Conservation (phyloP, 2,797 vertebrate species). For the Australoheros facetus region DNA sequence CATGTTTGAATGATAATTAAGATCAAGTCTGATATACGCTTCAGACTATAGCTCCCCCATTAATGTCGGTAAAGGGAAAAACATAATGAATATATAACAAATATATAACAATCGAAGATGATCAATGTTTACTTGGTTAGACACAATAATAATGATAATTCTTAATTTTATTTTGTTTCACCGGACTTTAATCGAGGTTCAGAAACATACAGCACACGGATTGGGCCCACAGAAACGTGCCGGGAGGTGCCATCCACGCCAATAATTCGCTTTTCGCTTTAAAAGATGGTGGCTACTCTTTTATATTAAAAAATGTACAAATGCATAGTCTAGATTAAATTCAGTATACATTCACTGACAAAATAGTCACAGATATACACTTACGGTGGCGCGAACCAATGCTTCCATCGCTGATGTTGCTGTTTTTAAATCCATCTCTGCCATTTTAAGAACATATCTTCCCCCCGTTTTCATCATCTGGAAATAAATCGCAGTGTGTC, state of each 20-base stretch:
- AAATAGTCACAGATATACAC: constrained; percentile 52
- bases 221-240: neutral
- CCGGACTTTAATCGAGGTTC: neutral
- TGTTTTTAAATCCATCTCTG: constrained; percentile 85
- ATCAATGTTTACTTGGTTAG: neutral
- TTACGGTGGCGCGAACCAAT: constrained; percentile 89
- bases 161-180: neutral
- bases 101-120: neutral
- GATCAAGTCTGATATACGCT: neutral
- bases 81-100: neutral
- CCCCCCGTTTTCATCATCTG: constrained; percentile 61
- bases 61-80: neutral
- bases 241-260: neutral
- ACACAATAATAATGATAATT: neutral
- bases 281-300: neutral
- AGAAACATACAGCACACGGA: neutral
- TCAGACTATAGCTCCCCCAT: neutral
- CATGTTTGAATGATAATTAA: neutral
- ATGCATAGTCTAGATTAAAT: neutral
- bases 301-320: neutral
- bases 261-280: neutral
- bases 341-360: neutral
- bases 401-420: constrained; percentile 90
- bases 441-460: constrained; percentile 75
- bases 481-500: constrained; percentile 19